phyloP scores from a whole-genome alignment of 1,140 invertebrate species.

The Trissolcus basalis region DNA sequence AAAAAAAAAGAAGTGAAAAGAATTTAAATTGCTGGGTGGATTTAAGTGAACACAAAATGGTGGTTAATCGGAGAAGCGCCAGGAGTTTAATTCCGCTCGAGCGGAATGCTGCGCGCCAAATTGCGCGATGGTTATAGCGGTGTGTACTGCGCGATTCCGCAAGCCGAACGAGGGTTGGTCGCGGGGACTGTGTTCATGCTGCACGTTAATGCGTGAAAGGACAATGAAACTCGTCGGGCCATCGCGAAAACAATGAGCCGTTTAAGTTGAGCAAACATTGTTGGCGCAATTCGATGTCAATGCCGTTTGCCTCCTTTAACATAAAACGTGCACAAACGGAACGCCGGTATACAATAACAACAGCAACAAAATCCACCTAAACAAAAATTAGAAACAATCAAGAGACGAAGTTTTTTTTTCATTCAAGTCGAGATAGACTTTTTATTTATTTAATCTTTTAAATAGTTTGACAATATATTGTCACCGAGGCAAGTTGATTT shows the following conservation, averaged over 20 bases:
- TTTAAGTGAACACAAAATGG: constrained; percentile 63
- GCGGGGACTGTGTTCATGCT: constrained; percentile 42
- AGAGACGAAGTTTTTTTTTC: no score
- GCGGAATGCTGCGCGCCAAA: constrained; percentile 56
- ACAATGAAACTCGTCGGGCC: constrained; percentile 55
- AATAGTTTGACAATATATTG: no score
- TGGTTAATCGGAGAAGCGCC: constrained; percentile 61
- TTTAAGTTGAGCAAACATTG: constrained; percentile 55
- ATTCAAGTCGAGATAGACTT: no score
- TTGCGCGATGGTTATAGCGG: constrained; percentile 53
- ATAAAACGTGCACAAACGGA: constrained; percentile 20
- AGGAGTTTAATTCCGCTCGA: constrained; percentile 53
- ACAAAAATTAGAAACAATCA: neutral
- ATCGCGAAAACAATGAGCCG: constrained; percentile 57
- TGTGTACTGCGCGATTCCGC: constrained; percentile 46
- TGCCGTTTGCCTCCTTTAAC: constrained; percentile 30
- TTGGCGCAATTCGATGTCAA: constrained; percentile 52
- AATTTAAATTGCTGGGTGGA: neutral
- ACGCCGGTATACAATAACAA: neutral
- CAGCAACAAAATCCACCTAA: neutral
- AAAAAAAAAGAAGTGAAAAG: neutral
- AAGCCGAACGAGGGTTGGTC: constrained; percentile 44
- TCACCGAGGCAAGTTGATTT: no score
- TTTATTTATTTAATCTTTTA: no score
- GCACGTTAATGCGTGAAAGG: constrained; percentile 60